phyloP scores from a whole-genome alignment of 2,888 invertebrate species.

The Hipparchia semele region DNA sequence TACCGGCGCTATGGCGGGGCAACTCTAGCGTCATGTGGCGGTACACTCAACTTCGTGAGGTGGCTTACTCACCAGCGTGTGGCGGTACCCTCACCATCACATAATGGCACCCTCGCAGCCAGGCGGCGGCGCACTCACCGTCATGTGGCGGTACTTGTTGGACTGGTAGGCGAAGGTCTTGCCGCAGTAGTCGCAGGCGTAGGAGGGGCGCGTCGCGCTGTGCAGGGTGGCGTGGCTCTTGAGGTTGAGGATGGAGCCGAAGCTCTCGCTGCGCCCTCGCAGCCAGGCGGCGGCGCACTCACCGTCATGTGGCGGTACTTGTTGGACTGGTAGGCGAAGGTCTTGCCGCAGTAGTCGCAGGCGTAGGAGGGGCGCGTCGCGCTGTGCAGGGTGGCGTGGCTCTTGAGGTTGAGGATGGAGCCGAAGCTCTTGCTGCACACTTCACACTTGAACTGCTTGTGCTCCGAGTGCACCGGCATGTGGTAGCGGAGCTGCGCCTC shows the following conservation, averaged over 20 bases:
- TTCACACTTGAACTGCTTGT: slow-evolving; percentile 17
- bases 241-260: slow-evolving; percentile 17
- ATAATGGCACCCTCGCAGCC: neutral
- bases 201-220: slow-evolving; percentile 5
- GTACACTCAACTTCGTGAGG: neutral
- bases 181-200: slow-evolving; percentile 18
- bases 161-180: slow-evolving; percentile 20
- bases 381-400: slow-evolving; percentile 15
- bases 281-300: neutral
- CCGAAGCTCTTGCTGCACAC: slow-evolving; percentile 15
- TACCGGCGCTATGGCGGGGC: too few relatives aligned
- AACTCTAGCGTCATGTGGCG: neutral
- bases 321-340: slow-evolving; percentile 21
- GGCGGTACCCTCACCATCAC: neutral
- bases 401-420: slow-evolving; percentile 18
- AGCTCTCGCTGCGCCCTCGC: neutral
- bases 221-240: slow-evolving; percentile 15
- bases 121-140: neutral
- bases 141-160: slow-evolving; percentile 20
- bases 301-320: slow-evolving; percentile 20
- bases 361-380: slow-evolving; percentile 5
- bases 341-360: slow-evolving; percentile 18
- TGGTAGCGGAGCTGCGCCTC: slow-evolving; percentile 18
- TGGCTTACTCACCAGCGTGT: neutral
- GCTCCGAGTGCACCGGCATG: slow-evolving; percentile 19